phyloP scores from a whole-genome alignment of 2,797 vertebrate species.

The Sylvia borin region DNA sequence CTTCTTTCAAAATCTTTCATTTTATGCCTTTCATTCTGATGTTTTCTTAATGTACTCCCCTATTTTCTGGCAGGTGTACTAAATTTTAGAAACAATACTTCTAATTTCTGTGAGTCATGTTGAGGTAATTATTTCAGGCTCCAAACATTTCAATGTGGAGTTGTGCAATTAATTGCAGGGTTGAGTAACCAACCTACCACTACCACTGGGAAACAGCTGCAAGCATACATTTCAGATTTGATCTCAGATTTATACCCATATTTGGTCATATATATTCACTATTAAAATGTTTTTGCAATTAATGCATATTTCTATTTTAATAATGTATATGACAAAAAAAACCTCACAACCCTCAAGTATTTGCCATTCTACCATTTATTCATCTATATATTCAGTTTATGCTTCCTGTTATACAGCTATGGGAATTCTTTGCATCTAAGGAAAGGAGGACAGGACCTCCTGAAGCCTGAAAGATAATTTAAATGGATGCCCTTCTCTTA shows the following conservation, averaged over 20 bases:
- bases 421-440: not conserved
- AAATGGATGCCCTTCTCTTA: not conserved
- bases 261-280: not conserved
- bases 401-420: not conserved
- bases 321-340: not conserved
- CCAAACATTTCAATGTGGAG: slow-evolving; percentile 46
- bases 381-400: not conserved
- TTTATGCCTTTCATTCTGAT: slow-evolving; percentile 22
- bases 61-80: slow-evolving; percentile 20
- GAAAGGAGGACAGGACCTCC: not conserved
- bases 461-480: not conserved
- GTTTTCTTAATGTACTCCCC: slow-evolving; percentile 33
- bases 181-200: slow-evolving; percentile 1
- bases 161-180: slow-evolving; percentile 9
- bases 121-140: slow-evolving; percentile 45
- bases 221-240: not conserved
- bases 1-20: not conserved
- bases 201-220: not conserved
- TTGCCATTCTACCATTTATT: not conserved
- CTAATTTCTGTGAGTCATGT: slow-evolving; percentile 35
- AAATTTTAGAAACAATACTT: slow-evolving; percentile 22
- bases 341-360: not conserved
- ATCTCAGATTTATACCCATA: not conserved
- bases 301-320: not conserved
- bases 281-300: not conserved